Evolutionary conservation across 2,888 invertebrate species (phyloP).

Genomic region (Nipponacmea schrenckii): DNA sequence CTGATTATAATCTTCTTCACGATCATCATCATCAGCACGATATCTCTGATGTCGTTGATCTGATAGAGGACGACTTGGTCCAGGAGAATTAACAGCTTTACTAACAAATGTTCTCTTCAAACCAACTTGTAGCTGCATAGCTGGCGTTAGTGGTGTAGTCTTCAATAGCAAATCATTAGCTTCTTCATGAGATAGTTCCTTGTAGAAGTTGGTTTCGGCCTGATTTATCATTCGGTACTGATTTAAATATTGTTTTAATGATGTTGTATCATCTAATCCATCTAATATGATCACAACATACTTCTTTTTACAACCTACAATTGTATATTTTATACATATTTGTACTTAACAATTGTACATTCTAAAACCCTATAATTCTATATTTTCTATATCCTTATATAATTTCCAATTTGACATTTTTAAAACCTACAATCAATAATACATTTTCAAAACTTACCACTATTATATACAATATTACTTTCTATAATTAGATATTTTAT

Average conservation of each 20-base stretch:
- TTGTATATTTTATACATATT: not conserved
- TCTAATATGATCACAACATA: constrained; percentile 46
- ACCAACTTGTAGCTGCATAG: constrained; percentile 18
- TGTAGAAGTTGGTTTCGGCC: constrained; percentile 51
- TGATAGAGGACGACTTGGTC: not conserved
- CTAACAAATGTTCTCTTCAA: not conserved
- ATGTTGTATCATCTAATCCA: constrained; percentile 22
- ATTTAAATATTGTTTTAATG: constrained; percentile 25
- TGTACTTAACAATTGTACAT: too few relatives aligned
- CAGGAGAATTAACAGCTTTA: not conserved
- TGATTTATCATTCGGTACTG: constrained; percentile 24
- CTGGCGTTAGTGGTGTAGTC: constrained; percentile 75
- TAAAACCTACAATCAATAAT: constrained; percentile 2
- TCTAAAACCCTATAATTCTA: too few relatives aligned
- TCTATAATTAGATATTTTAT: too few relatives aligned
- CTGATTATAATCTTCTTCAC: constrained; percentile 4
- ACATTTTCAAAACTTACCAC: not conserved
- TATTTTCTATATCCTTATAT: too few relatives aligned
- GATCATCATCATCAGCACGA: not conserved
- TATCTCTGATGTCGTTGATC: not conserved
- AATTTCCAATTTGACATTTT: too few relatives aligned
- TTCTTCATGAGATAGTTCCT: constrained; percentile 80
- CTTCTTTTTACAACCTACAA: constrained; percentile 48
- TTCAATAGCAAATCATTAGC: constrained; percentile 85
- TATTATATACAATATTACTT: too few relatives aligned